Evolutionary conservation across 1,140 invertebrate genomes (phyloP), one percentile per base, ranked within the genome.

Genomic region (Hypothenemus hampei): DNA sequence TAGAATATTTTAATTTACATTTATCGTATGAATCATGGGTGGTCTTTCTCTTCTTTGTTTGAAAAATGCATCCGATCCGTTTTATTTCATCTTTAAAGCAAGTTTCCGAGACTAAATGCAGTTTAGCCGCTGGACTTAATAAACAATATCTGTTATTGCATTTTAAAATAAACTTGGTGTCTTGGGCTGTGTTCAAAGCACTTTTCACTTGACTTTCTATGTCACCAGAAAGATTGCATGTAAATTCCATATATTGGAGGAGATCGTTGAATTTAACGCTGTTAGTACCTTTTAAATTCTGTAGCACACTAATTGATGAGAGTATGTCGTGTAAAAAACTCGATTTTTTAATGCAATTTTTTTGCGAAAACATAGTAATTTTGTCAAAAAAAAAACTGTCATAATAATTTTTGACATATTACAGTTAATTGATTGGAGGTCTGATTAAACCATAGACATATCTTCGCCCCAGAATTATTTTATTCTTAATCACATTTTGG

Each of bases 311-410:
- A 11, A 61, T 31, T 5, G 60, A 41, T 8, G 37, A 18, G 19
- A 61, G 24, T 10, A 61, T 46, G 22, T 55, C 46, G 19, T 58
- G 51, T 13, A 56, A 35, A n/a, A 58, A 58, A 39, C 56, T 61
- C 7, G 51, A 51, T 36, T 33, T 44, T n/a, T 31, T 21, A n/a
- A 36, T 35, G 40, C 55, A 57, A 24, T 19, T 29, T 45, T 22
- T 44, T 24, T 21, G 36, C 5, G 47, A 40, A 20, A 41, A 23
- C 53, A 56, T 56, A 11, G 8, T 44, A 44, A 39, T 21, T 20
- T 37, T n/a, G n/a, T 16, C 4, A 20, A 8, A 43, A 43, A 6
- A 29, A 29, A 29, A 29, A 29, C n/a, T 29, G n/a, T 7, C 26
- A 29, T 29, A 7, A 7, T 29, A 29, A 29, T 6, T 29, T 29